A percentile compares a stretch with the other conserved stretches of the same genome.
phyloP scores from a whole-genome alignment of 2,797 vertebrate species.

The Pachyuromys duprasi region DNA sequence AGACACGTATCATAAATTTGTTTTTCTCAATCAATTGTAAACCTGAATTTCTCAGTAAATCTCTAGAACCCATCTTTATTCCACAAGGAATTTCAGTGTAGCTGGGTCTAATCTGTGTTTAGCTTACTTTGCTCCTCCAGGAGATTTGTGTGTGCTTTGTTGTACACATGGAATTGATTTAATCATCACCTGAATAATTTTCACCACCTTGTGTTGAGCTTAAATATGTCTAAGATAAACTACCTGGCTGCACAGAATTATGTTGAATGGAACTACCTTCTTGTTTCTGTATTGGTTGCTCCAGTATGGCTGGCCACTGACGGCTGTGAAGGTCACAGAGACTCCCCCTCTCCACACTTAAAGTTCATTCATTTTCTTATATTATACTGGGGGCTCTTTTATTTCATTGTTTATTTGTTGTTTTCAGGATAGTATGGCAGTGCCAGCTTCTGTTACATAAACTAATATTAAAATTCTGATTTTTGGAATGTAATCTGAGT shows the following conservation, averaged over 20 bases:
- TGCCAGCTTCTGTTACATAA: not conserved
- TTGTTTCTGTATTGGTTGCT: not conserved
- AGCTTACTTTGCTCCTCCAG: not conserved
- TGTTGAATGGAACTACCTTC: not conserved
- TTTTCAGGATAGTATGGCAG: not conserved
- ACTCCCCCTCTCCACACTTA: not conserved
- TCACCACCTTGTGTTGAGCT: not conserved
- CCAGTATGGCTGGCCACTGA: not conserved
- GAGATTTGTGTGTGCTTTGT: not conserved
- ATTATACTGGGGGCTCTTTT: not conserved
- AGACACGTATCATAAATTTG: not conserved
- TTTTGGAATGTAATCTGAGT: constrained; percentile 19
- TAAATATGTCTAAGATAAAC: not conserved
- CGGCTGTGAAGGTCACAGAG: not conserved
- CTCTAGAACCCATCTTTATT: not conserved
- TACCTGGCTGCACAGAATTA: not conserved
- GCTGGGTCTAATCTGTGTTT: not conserved
- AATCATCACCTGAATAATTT: not conserved
- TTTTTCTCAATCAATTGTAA: not conserved
- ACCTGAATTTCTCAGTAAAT: no score
- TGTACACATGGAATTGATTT: not conserved
- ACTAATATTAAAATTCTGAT: constrained; percentile 21
- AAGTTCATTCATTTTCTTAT: not conserved
- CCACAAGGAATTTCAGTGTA: not conserved
- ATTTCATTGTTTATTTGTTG: not conserved